phyloP scores from a whole-genome alignment of 2,797 vertebrate species.

The Catostomus latipinnis region DNA sequence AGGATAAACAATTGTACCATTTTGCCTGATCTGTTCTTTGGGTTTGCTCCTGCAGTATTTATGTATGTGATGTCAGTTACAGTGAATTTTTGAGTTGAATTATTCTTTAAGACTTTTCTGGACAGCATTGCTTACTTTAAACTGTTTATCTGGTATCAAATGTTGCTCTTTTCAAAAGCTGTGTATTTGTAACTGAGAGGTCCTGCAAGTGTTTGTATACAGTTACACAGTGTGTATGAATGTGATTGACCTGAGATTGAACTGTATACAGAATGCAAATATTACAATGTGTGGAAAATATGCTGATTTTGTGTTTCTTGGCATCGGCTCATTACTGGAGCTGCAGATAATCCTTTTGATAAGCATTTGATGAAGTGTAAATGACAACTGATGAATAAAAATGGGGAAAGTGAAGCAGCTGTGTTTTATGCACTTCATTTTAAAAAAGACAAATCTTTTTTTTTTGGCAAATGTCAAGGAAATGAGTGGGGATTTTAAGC shows the following conservation, averaged over 20 bases:
- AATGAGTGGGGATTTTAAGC: no score
- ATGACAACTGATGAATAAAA: background rate
- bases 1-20: background rate
- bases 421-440: no score
- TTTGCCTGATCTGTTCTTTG: conserved; percentile 17
- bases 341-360: conserved; percentile 2
- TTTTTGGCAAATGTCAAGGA: no score
- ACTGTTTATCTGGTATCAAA: conserved; percentile 18
- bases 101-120: conserved; percentile 10
- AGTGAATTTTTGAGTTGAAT: conserved; percentile 15
- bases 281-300: conserved; percentile 4
- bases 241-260: conserved; percentile 28
- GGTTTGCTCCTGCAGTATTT: conserved; percentile 23
- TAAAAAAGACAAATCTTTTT: background rate
- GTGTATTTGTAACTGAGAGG: background rate
- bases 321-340: background rate
- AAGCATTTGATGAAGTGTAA: conserved; percentile 9
- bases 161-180: conserved; percentile 13
- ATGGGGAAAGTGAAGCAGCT: background rate
- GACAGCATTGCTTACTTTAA: conserved; percentile 17
- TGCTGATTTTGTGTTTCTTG: conserved; percentile 6
- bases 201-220: conserved; percentile 6
- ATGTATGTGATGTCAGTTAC: conserved; percentile 11
- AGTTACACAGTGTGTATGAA: conserved; percentile 2
- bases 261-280: conserved; percentile 14